Base-by-base conservation (phyloP, 2,797 vertebrate genomes). In the Manis crassicaudata region DNA sequence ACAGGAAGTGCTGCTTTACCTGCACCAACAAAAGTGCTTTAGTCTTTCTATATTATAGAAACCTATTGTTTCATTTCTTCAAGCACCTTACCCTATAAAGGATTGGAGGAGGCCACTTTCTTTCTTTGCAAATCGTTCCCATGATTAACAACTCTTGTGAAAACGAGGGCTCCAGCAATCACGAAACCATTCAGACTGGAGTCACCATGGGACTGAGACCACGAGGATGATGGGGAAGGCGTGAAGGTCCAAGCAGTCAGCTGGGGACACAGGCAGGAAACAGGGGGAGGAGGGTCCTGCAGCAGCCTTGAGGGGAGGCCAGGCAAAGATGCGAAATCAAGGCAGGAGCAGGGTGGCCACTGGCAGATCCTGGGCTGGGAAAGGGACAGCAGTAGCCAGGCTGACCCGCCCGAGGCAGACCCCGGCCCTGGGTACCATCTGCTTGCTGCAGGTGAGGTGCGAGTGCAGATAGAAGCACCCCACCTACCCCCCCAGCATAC, bases 41-140 rank as follows among this genome's bases (percentile, higher is more conserved):
- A 29, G 17, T 58, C 82, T 70, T 72, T 84, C 58, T 84, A 18
- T 67, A 92, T 68, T 72, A 88, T n/a, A 85, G 95, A 88, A 85
- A 23, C 23, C 18, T 70, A 17, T 60, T 56, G 46, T 80, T 93
- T 90, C 21, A 37, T 27, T 89, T 94, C 68, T 77, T 40, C 16
- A 88, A 93, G 72, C 35, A 80, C 21, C 3, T 68, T 58, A 29
- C 43, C 87, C 56, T 95, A 25, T 20, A 54, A 84, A 63, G 62
- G 4, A 79, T 46, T 43, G 21, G 50, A 89, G 25, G 27, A 77
- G 21, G 37, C 46, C 25, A 58, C 13, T 65, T 88, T 65, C 54
- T 72, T 81, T 88, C 52, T 52, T 67, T 90, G 37, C 58, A 96
- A 70, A 93, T 72, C 58, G 82, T 56, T 81, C 18, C 32, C 29